Base-by-base conservation (phyloP, 2,113 vertebrate species). In the Chloroceryle aenea region DNA sequence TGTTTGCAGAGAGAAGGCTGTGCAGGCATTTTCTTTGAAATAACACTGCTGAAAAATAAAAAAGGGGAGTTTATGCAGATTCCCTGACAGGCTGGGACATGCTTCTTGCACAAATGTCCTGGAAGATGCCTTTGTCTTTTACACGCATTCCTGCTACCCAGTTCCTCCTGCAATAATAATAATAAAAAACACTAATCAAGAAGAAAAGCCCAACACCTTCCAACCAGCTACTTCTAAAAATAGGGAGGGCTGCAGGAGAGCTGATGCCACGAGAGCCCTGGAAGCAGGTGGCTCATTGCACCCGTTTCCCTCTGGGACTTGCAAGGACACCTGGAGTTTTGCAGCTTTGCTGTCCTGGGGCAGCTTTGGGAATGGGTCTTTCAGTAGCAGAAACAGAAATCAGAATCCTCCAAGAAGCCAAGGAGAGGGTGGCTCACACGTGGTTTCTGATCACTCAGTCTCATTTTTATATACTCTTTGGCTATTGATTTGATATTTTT, bases 391-490 rank as follows among this genome's bases (percentile, higher is more conserved):
- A 61, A 89, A 68, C 23, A 59, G 64, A 72, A 73, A 80, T 25
- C 5, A 1, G 47, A 73, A 32, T 48, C 71, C 59, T 64, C 19
- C 18, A 34, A 59, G 32, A 72, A 67, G 48, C 42, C 59, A 26
- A 42, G 59, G 29, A 12, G 32, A 45, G 27, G 22, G 43, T 82
- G 32, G 61, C 47, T 83, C 17, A 58, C 22, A 32, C 67, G 55
- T 14, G 29, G 48, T 81, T 94, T 95, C 89, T 93, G 73, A 58
- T 76, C 77, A 64, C 58, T 76, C 32, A 7, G 14, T 67, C 78
- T 95, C 78, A 7, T 85, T 96, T 93, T 71, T 81, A 91, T 85
- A 67, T 89, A 85, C 40, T 80, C 21, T 93, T 87, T 91, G 87
- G 66, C 73, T 95, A 76, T 85, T 27, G 89, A 90, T 76, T 66